Evolutionary conservation across 2,888 invertebrate genomes (phyloP).

Genomic region (Rhamnusium bicolor): DNA sequence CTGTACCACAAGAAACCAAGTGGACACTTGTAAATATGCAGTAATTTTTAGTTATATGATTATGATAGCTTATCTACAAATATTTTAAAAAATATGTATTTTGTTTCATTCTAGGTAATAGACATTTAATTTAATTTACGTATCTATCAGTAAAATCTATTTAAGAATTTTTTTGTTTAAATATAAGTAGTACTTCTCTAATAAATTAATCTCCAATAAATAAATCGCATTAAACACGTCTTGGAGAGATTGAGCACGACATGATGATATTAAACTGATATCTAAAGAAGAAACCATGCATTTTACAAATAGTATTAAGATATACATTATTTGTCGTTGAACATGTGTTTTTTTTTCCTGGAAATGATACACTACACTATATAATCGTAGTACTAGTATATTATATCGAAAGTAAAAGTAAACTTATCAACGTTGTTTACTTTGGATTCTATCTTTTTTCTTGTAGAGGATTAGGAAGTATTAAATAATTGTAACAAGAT

Average conservation of each 20-base stretch:
- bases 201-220: neutral
- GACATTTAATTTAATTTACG: too few relatives aligned
- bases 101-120: too few relatives aligned
- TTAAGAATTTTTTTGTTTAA: too few relatives aligned
- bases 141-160: too few relatives aligned
- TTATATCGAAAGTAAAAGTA: slow-evolving; percentile 6
- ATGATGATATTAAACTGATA: neutral
- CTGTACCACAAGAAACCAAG: too few relatives aligned
- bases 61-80: too few relatives aligned
- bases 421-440: neutral
- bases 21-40: too few relatives aligned
- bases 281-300: neutral
- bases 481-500: neutral
- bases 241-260: neutral
- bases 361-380: neutral
- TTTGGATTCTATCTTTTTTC: neutral
- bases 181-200: too few relatives aligned
- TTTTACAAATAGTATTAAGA: neutral
- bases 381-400: neutral
- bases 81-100: too few relatives aligned
- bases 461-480: neutral
- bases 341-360: neutral
- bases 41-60: too few relatives aligned
- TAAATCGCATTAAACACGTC: neutral
- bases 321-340: neutral